A percentile compares a stretch with the other conserved stretches of the same genome.
These are phyloP conservation scores for Entomobrya proxima DNA, from an alignment of 2,888 invertebrate genomes.

Conservation along the genomic window DNA sequence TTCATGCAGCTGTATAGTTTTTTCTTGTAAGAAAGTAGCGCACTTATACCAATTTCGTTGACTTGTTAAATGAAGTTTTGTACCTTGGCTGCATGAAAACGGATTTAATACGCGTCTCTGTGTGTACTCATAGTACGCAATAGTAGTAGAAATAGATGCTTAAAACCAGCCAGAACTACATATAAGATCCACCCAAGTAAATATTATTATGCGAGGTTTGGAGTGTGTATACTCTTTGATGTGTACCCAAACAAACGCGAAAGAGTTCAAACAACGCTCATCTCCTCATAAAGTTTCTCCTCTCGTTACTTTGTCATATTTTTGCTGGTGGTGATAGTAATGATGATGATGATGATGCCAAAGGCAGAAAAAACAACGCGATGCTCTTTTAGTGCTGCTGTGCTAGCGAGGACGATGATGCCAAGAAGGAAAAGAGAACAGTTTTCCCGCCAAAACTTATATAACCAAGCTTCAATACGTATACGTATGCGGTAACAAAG, in stretches of 20 bases:
- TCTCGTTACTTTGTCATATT: not conserved
- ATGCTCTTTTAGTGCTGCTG: not conserved
- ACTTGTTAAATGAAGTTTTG: too few relatives aligned
- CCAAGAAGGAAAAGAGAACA: constrained; percentile 15
- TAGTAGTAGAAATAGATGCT: not conserved
- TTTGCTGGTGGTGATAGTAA: not conserved
- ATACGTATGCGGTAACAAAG: constrained; percentile 4
- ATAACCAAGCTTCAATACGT: constrained; percentile 6
- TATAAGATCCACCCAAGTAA: not conserved
- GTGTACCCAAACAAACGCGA: not conserved
- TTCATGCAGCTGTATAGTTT: constrained; percentile 15
- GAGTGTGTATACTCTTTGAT: not conserved
- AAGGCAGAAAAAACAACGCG: constrained; percentile 9
- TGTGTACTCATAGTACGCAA: too few relatives aligned
- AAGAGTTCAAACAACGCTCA: constrained; percentile 50
- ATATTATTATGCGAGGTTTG: not conserved
- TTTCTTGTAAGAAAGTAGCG: too few relatives aligned
- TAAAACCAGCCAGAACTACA: not conserved
- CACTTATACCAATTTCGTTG: too few relatives aligned
- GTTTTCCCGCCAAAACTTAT: constrained; percentile 50
- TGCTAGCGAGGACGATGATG: constrained; percentile 6
- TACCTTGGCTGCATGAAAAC: too few relatives aligned
- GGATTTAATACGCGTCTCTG: too few relatives aligned
- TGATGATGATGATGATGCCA: constrained; percentile 7
- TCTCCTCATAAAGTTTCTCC: too few relatives aligned